Base-by-base conservation (phyloP, 92 coral and sea anemone species). In the Ricordea florida region DNA sequence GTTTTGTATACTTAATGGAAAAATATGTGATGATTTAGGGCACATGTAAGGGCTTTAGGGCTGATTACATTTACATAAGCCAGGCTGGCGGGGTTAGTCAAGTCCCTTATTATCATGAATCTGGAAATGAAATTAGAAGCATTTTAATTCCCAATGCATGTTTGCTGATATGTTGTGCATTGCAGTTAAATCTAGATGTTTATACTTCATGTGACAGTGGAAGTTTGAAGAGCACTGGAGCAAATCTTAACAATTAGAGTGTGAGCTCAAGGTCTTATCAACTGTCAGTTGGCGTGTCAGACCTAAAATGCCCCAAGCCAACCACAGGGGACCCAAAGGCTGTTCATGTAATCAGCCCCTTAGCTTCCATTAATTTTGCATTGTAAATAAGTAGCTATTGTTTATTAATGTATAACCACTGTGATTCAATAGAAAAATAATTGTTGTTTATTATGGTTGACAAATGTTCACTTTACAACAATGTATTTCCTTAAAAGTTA, bases 321-420 rank as follows among this genome's bases (percentile, higher is more conserved):
- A 17, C 41, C 14, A 21, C 1, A 5, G 0, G 24, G n/a, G n/a
- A n/a, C n/a, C 1, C 69, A 3, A 24, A 62, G 69, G 24, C 51
- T 24, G 69, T 62, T 38, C 69, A 4, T 3, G 53, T 62, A 62
- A 62, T 62, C 69, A 62, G 53, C 53, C 69, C 41, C 53, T 42
- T 62, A 8, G 69, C 5, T 62, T 62, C 69, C 69, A 62, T 62
- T 62, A 62, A 0, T 62, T 62, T 62, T n/a, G 37, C 17, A 62
- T 62, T 62, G 16, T 10, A 38, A 61, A 38, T 50, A 50, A 50
- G 0, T n/a, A 50, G 30, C 58, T 7, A 13, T 50, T 50, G 58
- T 17, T 7, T 24, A 17, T 21, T 17, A 50, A 50, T 50, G 58
- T 18, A 25, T 50, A 50, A 21, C 58, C n/a, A 22, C n/a, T 50